phyloP scores from a whole-genome alignment of 2,113 vertebrate genomes.

The Crotalus helleri region DNA sequence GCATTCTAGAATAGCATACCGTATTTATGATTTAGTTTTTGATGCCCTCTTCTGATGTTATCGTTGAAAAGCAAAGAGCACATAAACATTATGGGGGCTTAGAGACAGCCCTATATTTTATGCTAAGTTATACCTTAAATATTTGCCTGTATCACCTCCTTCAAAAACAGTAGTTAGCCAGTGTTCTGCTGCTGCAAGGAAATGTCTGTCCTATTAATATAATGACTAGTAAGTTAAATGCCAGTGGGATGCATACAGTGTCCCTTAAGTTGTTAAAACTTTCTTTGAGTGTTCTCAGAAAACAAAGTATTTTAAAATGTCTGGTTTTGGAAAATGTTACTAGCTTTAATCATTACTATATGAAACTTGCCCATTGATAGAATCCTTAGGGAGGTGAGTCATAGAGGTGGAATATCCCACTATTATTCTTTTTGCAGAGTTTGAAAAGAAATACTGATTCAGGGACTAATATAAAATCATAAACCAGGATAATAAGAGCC shows the following conservation, averaged over 20 bases:
- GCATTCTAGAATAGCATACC: background rate
- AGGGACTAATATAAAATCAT: background rate
- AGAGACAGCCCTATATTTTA: background rate
- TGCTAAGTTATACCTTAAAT: background rate
- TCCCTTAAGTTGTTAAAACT: background rate
- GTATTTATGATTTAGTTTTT: background rate
- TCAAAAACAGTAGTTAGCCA: background rate
- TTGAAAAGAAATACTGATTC: background rate
- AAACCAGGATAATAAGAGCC: constrained; percentile 4
- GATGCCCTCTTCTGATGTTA: background rate
- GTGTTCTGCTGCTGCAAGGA: background rate
- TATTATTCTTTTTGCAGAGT: background rate
- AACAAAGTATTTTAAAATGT: background rate
- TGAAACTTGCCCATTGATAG: background rate
- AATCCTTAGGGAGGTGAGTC: background rate
- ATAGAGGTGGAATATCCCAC: background rate
- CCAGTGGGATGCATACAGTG: background rate
- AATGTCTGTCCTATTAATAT: background rate
- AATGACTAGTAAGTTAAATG: background rate
- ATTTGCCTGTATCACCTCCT: background rate
- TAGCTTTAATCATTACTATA: background rate
- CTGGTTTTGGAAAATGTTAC: background rate
- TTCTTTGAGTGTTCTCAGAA: background rate
- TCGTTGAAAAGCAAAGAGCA: background rate
- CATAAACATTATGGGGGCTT: background rate